Evolutionary conservation across 2,888 invertebrate genomes (phyloP).

Genomic region (Plagodis dolabraria): DNA sequence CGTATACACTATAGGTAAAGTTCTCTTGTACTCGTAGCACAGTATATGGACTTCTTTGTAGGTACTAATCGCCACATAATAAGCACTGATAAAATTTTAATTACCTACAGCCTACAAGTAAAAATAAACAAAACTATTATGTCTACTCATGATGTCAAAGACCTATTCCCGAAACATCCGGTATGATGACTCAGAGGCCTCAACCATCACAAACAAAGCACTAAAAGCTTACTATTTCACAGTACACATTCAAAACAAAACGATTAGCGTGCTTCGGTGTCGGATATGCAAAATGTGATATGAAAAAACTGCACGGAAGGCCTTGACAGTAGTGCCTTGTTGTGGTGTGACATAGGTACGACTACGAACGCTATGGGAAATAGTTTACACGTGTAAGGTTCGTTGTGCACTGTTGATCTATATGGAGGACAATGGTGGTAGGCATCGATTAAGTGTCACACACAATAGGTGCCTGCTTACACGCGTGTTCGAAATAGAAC

Average conservation of each 20-base stretch:
- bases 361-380: neutral
- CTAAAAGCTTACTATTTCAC: slow-evolving; percentile 20
- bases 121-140: neutral
- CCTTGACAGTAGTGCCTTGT: slow-evolving; percentile 5
- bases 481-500: too few relatives aligned
- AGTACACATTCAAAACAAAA: slow-evolving; percentile 25
- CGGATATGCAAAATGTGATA: slow-evolving; percentile 17
- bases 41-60: too few relatives aligned
- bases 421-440: slow-evolving; percentile 26
- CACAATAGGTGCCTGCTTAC: neutral
- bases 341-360: too few relatives aligned
- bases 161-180: slow-evolving; percentile 9
- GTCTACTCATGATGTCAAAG: slow-evolving; percentile 1
- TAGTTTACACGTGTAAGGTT: slow-evolving; percentile 19
- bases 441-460: slow-evolving; percentile 26
- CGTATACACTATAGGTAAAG: too few relatives aligned
- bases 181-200: slow-evolving; percentile 30
- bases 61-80: too few relatives aligned
- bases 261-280: slow-evolving; percentile 25
- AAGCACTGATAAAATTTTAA: neutral
- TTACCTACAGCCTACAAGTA: neutral
- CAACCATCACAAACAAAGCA: slow-evolving; percentile 17
- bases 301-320: slow-evolving; percentile 13
- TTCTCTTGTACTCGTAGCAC: too few relatives aligned
- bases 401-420: slow-evolving; percentile 7